Evolutionary conservation across 2,888 invertebrate genomes (phyloP).

Genomic region (Hofmannophila pseudospretella): DNA sequence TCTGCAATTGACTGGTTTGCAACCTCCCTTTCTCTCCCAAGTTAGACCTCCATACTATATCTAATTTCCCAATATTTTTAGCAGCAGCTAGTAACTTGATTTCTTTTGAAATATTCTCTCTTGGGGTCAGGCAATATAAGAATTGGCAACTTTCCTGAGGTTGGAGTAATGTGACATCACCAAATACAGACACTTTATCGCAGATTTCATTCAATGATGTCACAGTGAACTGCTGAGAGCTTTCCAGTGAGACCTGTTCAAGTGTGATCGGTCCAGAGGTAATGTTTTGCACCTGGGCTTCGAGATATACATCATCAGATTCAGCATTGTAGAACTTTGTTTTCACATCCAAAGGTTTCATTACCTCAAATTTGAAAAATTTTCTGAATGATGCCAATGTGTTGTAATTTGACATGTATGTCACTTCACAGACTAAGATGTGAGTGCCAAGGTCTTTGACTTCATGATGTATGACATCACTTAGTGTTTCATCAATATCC

Average conservation of each 20-base stretch:
- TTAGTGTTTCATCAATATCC: conserved; percentile 90
- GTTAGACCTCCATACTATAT: conserved; percentile 98
- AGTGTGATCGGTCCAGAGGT: conserved; percentile 95
- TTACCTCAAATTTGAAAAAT: conserved; percentile 98
- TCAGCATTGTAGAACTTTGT: conserved; percentile 98
- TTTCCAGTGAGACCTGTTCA: conserved; percentile 95
- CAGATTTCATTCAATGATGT: conserved; percentile 84
- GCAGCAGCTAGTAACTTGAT: conserved; percentile 87
- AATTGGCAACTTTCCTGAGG: conserved; percentile 96
- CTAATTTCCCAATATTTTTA: conserved; percentile 96
- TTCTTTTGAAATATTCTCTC: conserved; percentile 85
- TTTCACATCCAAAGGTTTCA: conserved; percentile 98
- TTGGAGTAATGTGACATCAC: conserved; percentile 88
- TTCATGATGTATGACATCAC: conserved; percentile 98
- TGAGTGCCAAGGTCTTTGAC: conserved; percentile 99
- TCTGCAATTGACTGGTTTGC: conserved; percentile 95
- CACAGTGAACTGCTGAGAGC: conserved; percentile 92
- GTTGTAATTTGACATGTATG: conserved; percentile 87
- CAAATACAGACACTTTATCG: conserved; percentile 85
- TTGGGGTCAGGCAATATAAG: conserved; percentile 93
- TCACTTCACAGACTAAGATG: conserved; percentile 97
- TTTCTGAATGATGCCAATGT: conserved; percentile 93
- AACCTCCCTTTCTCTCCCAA: conserved; percentile 97
- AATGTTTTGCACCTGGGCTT: conserved; percentile 92
- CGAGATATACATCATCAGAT: conserved; percentile 85